Base-by-base conservation (phyloP, 2,888 invertebrate genomes). In the Melolontha melolontha region DNA sequence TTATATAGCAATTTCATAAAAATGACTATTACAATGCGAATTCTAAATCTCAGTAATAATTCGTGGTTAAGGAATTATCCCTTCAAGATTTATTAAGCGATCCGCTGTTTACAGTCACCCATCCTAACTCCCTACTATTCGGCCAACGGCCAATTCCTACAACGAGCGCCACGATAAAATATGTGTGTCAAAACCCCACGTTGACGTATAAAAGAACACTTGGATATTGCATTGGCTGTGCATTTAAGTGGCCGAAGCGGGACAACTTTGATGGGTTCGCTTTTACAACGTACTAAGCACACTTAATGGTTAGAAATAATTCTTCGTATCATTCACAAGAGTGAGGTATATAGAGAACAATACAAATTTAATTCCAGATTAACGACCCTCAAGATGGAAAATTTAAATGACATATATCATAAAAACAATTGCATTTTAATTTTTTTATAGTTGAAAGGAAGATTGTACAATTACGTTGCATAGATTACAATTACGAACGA, bases 201-300 rank as follows among this genome's bases (percentile, higher is more conserved):
- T 64, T 64, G 54, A 54, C 22, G 59, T 67, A 57, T 59, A 67
- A 67, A 67, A 67, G 66, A 62, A 62, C 50, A 40, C 50, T 41
- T 29, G 51, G 59, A 66, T 59, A 66, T 57, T 70, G 59, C 57
- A 66, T 40, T 49, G 64, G 17, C 39, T 68, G 74, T 76, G 73
- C 75, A 75, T 78, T 79, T 78, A 79, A 79, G 80, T 79, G 78
- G 78, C 77, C 76, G 74, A 75, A 78, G 77, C 79, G 78, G 78
- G 79, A 79, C 78, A 77, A 79, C 75, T 79, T 80, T 80, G 79
- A 80, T 80, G 79, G 78, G 77, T 77, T 78, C 74, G 75, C 76
- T 78, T 80, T 80, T 80, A 80, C 75, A 76, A 76, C 77, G 77
- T 77, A 78, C 78, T 80, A 78, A 75, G 76, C 73, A 39, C 17